Percentiles rank a stretch among this genome's conserved stretches.
phyloP scores from a whole-genome alignment of 2,888 invertebrate genomes.

The Mesoligia furuncula region DNA sequence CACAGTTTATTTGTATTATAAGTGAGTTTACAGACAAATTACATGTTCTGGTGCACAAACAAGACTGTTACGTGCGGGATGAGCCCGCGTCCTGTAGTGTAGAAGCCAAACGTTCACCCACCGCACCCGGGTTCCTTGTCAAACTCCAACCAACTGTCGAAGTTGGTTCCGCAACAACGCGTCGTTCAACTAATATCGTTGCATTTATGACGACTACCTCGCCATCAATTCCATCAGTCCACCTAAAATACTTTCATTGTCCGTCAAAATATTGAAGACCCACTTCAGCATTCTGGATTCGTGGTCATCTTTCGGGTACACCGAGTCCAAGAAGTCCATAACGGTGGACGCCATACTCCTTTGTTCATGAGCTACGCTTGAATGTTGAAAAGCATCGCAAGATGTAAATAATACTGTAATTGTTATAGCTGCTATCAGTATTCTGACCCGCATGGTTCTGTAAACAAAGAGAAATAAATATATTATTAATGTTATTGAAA shows the following conservation, averaged over 20 bases:
- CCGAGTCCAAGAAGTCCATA: slow-evolving; percentile 77
- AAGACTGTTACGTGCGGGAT: neutral
- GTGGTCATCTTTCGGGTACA: slow-evolving; percentile 82
- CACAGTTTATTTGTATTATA: neutral
- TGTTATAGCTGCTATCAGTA: slow-evolving; percentile 14
- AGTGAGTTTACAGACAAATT: neutral
- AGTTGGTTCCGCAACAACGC: slow-evolving; percentile 1
- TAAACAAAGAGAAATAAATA: slow-evolving; percentile 24
- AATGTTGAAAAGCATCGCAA: slow-evolving; percentile 47
- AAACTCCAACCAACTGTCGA: slow-evolving; percentile 1
- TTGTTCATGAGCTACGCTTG: slow-evolving; percentile 61
- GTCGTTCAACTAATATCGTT: neutral
- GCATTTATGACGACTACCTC: neutral
- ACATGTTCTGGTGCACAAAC: neutral
- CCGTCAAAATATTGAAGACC: slow-evolving; percentile 79
- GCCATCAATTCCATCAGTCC: slow-evolving; percentile 45
- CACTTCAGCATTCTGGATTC: slow-evolving; percentile 81
- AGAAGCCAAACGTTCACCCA: neutral
- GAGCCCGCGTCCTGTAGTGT: neutral
- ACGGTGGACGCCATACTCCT: slow-evolving; percentile 80
- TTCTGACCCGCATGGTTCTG: slow-evolving; percentile 55
- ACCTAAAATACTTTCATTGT: slow-evolving; percentile 66
- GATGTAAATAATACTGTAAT: slow-evolving; percentile 36
- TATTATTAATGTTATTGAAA: neutral
- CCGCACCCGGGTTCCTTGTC: neutral